Evolutionary conservation across 2,113 vertebrate genomes (phyloP), one percentile per base, ranked within the genome.

Genomic region (Ammodytes marinus): DNA sequence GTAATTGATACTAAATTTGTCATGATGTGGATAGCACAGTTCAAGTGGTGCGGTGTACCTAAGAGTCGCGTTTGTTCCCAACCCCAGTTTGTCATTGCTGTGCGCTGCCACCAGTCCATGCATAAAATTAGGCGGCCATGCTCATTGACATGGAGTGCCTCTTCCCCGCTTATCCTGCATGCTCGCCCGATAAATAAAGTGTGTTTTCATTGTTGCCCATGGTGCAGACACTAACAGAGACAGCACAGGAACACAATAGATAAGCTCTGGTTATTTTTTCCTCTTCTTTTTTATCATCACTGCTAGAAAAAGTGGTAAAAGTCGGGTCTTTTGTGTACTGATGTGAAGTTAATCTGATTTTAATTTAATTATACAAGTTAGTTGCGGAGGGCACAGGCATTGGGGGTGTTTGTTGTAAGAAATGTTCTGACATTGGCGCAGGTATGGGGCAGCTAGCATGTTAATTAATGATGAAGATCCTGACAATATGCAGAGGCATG

Each of bases 381-480:
- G 93, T 94, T 89, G 92, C 91, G 79, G 93, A 93, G 94, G 92
- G 94, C 95, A 91, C 92, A 90, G 89, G 92, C 93, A 94, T 94
- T 88, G 83, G 89, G 27, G 83, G 86, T 95, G 93, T 95, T 95
- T 95, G 93, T 95, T 94, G 90, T 94, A 94, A 94, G 95, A 95
- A 27, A 94, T 95, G 95, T 95, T 95, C 95, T 96, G 95, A 95
- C 95, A 96, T 93, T 95, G 92, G 95, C 93, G 90, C 95, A 96
- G 95, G 95, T 96, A 96, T 95, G 94, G 95, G 94, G 95, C 95
- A 96, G 94, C 94, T 94, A 88, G 93, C 94, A 95, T 95, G 95
- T 96, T 96, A 96, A 96, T 96, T 96, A 95, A 95, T 96, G 95
- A 96, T 96, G 95, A 96, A 96, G 95, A 96, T 94, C 94, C 95